phyloP scores from a whole-genome alignment of 2,113 vertebrate species.

The Anoura caudifer region DNA sequence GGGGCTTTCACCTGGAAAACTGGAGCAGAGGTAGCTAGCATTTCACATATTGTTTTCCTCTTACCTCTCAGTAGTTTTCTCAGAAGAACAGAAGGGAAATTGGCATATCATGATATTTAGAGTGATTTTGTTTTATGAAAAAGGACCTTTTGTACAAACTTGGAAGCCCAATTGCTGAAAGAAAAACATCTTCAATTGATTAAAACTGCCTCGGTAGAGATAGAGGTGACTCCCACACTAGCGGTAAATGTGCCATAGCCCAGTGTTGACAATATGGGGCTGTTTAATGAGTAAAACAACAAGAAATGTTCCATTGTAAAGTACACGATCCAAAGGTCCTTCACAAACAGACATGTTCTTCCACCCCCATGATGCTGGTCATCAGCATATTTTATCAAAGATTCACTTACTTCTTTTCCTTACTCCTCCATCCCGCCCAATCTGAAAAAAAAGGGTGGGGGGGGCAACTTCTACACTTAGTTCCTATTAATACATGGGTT shows the following conservation, averaged over 20 bases:
- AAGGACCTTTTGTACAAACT: neutral
- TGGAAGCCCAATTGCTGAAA: neutral
- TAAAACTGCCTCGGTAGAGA: neutral
- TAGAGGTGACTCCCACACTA: neutral
- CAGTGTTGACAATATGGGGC: neutral
- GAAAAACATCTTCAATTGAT: neutral
- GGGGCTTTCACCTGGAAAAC: neutral
- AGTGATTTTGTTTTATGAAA: neutral
- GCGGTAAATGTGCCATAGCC: neutral
- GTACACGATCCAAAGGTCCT: neutral
- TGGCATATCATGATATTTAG: neutral
- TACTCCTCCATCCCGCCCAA: neutral
- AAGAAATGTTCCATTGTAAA: neutral
- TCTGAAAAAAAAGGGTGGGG: neutral
- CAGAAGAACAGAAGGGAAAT: neutral
- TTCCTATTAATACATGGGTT: neutral
- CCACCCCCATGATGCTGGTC: rapidly evolving
- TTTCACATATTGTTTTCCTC: rapidly evolving
- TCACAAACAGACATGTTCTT: neutral
- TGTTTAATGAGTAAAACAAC: neutral
- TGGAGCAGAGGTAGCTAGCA: neutral
- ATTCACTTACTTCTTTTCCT: neutral
- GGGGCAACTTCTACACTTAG: neutral
- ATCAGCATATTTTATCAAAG: neutral
- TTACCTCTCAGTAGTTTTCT: neutral